Evolutionary conservation across 2,888 invertebrate species (phyloP).

Genomic region (Macaria notata): DNA sequence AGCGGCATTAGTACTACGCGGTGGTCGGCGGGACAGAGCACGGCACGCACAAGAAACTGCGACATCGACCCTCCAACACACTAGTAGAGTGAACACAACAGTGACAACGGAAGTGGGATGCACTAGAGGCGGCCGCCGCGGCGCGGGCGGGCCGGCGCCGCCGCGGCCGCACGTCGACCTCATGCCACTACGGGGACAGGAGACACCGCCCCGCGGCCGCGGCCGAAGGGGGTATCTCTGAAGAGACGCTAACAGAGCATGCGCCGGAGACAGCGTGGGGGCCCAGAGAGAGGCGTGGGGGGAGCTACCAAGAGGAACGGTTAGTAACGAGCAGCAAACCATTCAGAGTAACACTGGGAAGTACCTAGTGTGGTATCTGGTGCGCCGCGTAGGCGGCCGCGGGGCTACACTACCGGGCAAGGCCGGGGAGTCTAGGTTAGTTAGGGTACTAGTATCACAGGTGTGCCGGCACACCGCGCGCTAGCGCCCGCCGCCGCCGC

Average conservation of each 20-base stretch:
- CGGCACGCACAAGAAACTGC: constrained; percentile 15
- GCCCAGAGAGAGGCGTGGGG: constrained; percentile 35
- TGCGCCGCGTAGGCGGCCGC: constrained; percentile 52
- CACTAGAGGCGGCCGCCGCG: constrained; percentile 60
- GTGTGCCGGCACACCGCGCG: constrained; percentile 63
- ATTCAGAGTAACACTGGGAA: constrained; percentile 70
- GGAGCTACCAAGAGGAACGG: constrained; percentile 67
- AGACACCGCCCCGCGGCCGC: constrained; percentile 32
- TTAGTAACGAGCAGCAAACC: constrained; percentile 81
- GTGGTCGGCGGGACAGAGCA: neutral
- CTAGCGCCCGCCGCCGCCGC: constrained; percentile 83
- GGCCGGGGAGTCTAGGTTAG: constrained; percentile 70
- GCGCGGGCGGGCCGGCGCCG: constrained; percentile 3
- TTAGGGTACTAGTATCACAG: constrained; percentile 61
- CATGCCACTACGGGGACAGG: constrained; percentile 15
- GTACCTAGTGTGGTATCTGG: constrained; percentile 67
- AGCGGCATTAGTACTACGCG: constrained; percentile 31
- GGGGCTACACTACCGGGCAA: constrained; percentile 64
- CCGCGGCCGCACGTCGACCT: constrained; percentile 20
- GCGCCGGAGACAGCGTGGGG: constrained; percentile 55
- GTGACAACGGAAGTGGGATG: constrained; percentile 65
- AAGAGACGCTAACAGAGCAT: constrained; percentile 68
- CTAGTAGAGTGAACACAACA: constrained; percentile 51
- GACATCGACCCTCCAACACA: constrained; percentile 52
- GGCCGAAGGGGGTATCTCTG: constrained; percentile 71